Conservation (phyloP, 1,140 invertebrate species). For the Aphis gossypii region DNA sequence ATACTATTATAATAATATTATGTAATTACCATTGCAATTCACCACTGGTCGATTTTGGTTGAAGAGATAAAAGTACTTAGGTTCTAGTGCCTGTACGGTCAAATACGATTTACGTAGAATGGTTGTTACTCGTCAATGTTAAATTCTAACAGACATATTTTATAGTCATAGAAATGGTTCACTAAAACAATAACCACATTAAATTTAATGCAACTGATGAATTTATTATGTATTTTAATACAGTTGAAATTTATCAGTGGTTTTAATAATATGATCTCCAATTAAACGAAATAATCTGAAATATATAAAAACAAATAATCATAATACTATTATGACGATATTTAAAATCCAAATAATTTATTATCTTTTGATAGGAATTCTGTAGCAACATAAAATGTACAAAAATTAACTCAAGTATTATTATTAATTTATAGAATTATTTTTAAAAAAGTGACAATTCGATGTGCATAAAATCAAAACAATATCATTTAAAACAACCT, state of each 20-base stretch:
- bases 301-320: too few relatives aligned
- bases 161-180: neutral
- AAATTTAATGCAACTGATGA: neutral
- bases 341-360: too few relatives aligned
- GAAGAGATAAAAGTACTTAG: neutral
- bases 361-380: neutral
- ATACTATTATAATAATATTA: too few relatives aligned
- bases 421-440: neutral
- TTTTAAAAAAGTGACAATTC: neutral
- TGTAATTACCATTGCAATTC: too few relatives aligned
- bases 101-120: too few relatives aligned
- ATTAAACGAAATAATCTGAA: neutral
- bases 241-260: neutral
- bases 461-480: neutral
- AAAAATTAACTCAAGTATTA: neutral
- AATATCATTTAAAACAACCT: neutral
- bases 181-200: neutral
- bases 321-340: too few relatives aligned
- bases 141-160: too few relatives aligned
- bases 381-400: neutral
- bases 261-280: neutral
- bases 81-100: neutral
- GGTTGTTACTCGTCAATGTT: too few relatives aligned
- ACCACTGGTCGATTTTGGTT: too few relatives aligned
- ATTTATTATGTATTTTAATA: neutral